These are phyloP conservation scores for Pammene fasciana DNA, from an alignment of 2,888 invertebrate species.

Conservation along the genomic window DNA sequence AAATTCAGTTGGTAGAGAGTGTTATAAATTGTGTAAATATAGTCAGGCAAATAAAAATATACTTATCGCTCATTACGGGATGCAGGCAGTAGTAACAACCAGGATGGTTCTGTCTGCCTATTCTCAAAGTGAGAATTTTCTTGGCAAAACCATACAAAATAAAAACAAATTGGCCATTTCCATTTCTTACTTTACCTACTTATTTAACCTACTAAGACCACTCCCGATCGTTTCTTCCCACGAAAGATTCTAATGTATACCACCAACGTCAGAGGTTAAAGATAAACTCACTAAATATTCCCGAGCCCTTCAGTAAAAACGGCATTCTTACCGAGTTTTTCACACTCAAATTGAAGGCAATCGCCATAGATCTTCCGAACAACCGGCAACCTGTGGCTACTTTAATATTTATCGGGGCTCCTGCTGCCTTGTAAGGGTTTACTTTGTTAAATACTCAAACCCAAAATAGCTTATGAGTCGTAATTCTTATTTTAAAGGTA, in stretches of 20 bases:
- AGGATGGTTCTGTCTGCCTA: no score
- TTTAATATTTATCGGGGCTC: slow-evolving; percentile 58
- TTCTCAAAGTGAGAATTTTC: no score
- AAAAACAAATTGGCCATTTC: no score
- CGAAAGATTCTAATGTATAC: neutral
- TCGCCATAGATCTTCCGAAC: slow-evolving; percentile 52
- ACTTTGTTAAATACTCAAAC: slow-evolving; percentile 2
- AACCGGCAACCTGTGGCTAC: slow-evolving; percentile 48
- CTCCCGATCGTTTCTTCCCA: neutral
- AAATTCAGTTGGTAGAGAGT: no score
- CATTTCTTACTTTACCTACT: no score
- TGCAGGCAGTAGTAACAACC: no score
- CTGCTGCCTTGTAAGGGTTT: slow-evolving; percentile 50
- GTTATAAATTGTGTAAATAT: no score
- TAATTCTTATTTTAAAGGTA: neutral
- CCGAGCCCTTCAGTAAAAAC: slow-evolving; percentile 45
- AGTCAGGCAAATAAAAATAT: no score
- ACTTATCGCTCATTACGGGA: no score
- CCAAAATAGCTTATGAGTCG: neutral
- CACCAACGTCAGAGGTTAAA: slow-evolving; percentile 12
- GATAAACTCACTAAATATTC: slow-evolving; percentile 5
- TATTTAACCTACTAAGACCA: neutral
- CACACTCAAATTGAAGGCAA: slow-evolving; percentile 55
- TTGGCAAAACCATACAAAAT: no score
- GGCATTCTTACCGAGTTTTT: slow-evolving; percentile 41